A percentile compares a stretch with the other conserved stretches of the same genome.
These are phyloP conservation scores for Chaetorhynchus papuensis DNA, from an alignment of 2,113 vertebrate genomes.

Conservation along the genomic window DNA sequence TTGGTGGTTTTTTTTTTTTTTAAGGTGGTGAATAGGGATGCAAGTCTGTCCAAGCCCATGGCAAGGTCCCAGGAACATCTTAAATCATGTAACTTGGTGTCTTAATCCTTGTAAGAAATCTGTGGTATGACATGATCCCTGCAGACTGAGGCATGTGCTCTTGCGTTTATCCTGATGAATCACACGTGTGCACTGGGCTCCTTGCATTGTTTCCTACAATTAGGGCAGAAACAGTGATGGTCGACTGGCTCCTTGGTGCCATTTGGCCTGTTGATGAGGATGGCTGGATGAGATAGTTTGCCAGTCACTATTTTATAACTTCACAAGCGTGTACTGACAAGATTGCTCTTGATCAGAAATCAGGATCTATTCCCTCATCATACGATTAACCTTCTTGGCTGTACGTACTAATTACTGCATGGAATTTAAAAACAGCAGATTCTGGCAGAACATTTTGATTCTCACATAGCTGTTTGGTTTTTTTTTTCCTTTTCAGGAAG, in stretches of 20 bases:
- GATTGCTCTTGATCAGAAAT: not conserved
- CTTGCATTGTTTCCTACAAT: not conserved
- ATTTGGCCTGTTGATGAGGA: not conserved
- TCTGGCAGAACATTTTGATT: slow-evolving; percentile 54
- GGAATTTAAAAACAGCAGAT: slow-evolving; percentile 41
- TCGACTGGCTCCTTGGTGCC: not conserved
- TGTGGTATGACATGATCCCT: not conserved
- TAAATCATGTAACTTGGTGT: not conserved
- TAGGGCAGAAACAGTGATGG: not conserved
- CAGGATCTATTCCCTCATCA: not conserved
- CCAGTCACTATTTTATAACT: not conserved
- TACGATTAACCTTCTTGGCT: slow-evolving; percentile 13
- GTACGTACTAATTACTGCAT: slow-evolving; percentile 15
- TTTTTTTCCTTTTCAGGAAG: not conserved
- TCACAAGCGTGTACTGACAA: not conserved
- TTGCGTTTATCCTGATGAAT: slow-evolving; percentile 6
- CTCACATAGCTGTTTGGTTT: not conserved
- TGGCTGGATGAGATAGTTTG: not conserved
- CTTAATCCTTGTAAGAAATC: slow-evolving; percentile 3
- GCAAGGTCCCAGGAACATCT: not conserved
- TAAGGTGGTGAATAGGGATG: not conserved
- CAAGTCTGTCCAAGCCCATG: not conserved
- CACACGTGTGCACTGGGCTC: not conserved
- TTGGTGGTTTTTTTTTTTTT: not conserved
- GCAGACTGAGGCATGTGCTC: not conserved